Evolutionary conservation across 2,888 invertebrate genomes (phyloP).

Genomic region (Tuberolachnus salignus): DNA sequence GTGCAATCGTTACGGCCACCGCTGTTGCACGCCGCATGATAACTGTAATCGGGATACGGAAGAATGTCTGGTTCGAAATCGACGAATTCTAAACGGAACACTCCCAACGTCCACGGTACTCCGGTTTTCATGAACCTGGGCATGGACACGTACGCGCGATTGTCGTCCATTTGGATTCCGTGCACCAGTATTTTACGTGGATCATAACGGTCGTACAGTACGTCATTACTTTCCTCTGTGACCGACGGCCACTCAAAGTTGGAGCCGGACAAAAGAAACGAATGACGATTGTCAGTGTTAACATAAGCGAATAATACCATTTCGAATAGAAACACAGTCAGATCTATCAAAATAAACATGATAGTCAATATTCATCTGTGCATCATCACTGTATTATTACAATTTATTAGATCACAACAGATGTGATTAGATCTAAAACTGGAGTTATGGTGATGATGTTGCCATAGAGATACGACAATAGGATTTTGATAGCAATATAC

Average conservation of each 20-base stretch:
- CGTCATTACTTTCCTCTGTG: neutral
- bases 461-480: neutral
- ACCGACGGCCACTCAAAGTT: slow-evolving; percentile 24
- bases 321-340: neutral
- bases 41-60: slow-evolving; percentile 14
- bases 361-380: no score
- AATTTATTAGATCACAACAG: neutral
- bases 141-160: slow-evolving; percentile 25
- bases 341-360: neutral
- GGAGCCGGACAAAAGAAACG: slow-evolving; percentile 25
- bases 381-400: no score
- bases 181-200: slow-evolving; percentile 28
- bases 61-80: slow-evolving; percentile 39
- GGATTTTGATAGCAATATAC: neutral
- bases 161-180: slow-evolving; percentile 18
- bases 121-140: slow-evolving; percentile 18
- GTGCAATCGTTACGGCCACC: neutral
- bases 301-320: neutral
- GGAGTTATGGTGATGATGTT: neutral
- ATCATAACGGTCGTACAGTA: slow-evolving; percentile 8
- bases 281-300: neutral
- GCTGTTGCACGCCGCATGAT: neutral
- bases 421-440: neutral
- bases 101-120: slow-evolving; percentile 31
- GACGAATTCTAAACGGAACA: slow-evolving; percentile 13